Percentiles rank a stretch among this genome's conserved stretches.
These are phyloP conservation scores for Anguilla pacifica DNA, from an alignment of 2,797 vertebrate genomes.

Conservation along the genomic window DNA sequence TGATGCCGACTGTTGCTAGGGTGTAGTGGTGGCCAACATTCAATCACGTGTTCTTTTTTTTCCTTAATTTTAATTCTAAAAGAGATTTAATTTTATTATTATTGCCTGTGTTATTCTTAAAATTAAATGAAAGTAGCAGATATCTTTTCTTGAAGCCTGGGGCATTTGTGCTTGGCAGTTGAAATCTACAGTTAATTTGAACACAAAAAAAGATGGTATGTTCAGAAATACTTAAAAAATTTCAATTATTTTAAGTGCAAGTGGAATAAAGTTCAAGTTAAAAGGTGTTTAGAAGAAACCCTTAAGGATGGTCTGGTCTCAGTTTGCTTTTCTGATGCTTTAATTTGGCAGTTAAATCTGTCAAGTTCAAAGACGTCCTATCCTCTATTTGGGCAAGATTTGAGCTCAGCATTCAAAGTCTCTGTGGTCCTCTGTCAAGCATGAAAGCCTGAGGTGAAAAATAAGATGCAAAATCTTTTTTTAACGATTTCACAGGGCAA, in stretches of 20 bases:
- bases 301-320: not conserved
- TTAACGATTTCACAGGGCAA: not conserved
- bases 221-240: not conserved
- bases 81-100: not conserved
- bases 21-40: not conserved
- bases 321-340: not conserved
- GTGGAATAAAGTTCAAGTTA: not conserved
- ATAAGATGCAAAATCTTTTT: not conserved
- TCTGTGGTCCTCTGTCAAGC: conserved; percentile 6
- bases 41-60: not conserved
- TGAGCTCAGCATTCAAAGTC: not conserved
- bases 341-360: not conserved
- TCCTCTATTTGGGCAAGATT: not conserved
- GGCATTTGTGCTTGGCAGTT: not conserved
- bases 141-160: not conserved
- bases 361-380: not conserved
- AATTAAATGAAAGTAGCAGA: not conserved
- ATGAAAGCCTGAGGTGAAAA: not conserved
- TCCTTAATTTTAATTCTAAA: not conserved
- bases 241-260: not conserved
- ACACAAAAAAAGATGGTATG: not conserved
- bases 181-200: no score
- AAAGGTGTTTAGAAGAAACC: not conserved
- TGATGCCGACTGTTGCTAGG: not conserved
- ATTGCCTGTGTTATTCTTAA: conserved; percentile 5